Evolutionary conservation across 2,113 vertebrate genomes (phyloP), one percentile per base, ranked within the genome.

Genomic region (Ancistrus triradiatus): DNA sequence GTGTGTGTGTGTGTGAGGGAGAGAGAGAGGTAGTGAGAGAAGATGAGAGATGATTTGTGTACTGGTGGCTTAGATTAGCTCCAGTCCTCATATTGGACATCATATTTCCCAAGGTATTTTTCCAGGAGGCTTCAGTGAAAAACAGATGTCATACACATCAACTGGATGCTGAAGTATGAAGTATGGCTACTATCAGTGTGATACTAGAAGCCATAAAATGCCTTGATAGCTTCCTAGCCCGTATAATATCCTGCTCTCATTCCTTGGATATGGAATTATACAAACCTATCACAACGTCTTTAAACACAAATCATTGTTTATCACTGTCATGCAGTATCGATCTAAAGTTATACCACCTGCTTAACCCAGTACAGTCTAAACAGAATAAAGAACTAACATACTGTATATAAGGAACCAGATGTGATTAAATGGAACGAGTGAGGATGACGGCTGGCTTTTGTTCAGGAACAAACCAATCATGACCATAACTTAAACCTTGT

Each of bases 91-190:
- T 77, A 75, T 78, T 77, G 76, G 72, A 78, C 78, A 75, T 80
- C 74, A 78, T 78, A 80, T 80, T 78, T 80, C 76, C 78, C 76
- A 74, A 66, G 78, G 74, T 78, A 73, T 80, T 78, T 80, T 74
- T 71, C 69, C 71, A 21, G 69, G 57, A 66, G 44, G 71, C 66
- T 75, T 77, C 69, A 69, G 70, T 77, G 76, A 80, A 80, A 73
- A 75, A 70, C 74, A 78, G 72, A 78, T 74, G 78, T 80, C 74
- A 78, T 74, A 69, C 61, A 73, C 69, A 70, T 80, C 74, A 80
- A 58, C 67, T 64, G 64, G 58, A 66, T 59, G 70, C 47, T 65
- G 63, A 72, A 68, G 68, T 61, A 75, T 75, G 72, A 75, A 69
- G 74, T 74, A 76, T 73, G 66, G 47, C 67, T 76, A 69, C 59